Evolutionary conservation across 92 coral and sea anemone genomes (phyloP).

Genomic region (Actinernus sp.): DNA sequence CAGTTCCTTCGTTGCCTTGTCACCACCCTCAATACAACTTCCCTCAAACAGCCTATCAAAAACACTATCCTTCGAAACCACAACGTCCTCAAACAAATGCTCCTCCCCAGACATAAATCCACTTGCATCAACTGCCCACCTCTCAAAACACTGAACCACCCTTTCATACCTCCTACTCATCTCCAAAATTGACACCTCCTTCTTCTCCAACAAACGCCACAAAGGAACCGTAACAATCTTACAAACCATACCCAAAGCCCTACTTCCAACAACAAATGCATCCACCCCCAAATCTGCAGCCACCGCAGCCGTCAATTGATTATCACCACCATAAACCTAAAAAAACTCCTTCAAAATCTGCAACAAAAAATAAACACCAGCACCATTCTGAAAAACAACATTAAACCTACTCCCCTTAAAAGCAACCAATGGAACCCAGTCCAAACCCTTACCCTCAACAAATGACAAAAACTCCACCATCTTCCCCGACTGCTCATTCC

Average conservation of each 20-base stretch:
- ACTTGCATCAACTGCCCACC: slow-evolving; percentile 37
- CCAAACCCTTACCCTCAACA: too few relatives aligned
- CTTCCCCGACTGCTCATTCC: too few relatives aligned
- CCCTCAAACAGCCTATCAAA: slow-evolving; percentile 24
- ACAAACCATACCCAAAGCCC: slow-evolving; percentile 41
- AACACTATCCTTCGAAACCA: not conserved
- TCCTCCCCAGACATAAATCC: slow-evolving; percentile 18
- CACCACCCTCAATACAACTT: slow-evolving; percentile 6
- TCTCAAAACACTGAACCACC: slow-evolving; percentile 13
- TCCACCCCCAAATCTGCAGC: slow-evolving; percentile 20
- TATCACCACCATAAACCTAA: too few relatives aligned
- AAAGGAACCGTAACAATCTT: slow-evolving; percentile 43
- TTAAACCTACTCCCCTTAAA: too few relatives aligned
- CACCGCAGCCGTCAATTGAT: too few relatives aligned
- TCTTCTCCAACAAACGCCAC: slow-evolving; percentile 37
- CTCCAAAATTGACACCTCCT: slow-evolving; percentile 12
- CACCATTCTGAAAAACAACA: too few relatives aligned
- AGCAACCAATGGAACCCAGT: too few relatives aligned
- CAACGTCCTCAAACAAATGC: slow-evolving; percentile 1
- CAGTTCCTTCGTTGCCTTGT: slow-evolving; percentile 15
- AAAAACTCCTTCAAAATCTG: too few relatives aligned
- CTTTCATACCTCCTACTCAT: slow-evolving; percentile 18
- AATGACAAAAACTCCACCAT: too few relatives aligned
- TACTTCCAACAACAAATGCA: too few relatives aligned
- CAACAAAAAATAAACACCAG: too few relatives aligned